Percentiles rank a stretch among this genome's conserved stretches.
Conservation (phyloP, 2,888 invertebrate species). For the Diogma glabrata region DNA sequence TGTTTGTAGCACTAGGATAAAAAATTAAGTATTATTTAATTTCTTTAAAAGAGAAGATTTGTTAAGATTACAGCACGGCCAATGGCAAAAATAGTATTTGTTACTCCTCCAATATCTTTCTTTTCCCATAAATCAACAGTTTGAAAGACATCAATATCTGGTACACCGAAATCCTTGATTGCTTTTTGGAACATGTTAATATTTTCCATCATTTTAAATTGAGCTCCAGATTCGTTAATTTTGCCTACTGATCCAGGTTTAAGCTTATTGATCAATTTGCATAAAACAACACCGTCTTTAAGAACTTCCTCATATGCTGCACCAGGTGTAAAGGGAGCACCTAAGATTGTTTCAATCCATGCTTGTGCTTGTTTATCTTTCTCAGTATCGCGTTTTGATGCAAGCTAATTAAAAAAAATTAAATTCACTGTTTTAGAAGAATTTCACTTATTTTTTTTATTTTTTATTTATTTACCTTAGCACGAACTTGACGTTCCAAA, state of each 20-base stretch:
- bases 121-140: slow-evolving; percentile 95
- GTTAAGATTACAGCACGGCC: slow-evolving; percentile 75
- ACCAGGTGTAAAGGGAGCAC: slow-evolving; percentile 75
- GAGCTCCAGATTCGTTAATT: slow-evolving; percentile 88
- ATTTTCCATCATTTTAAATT: slow-evolving; percentile 99
- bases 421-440: not conserved
- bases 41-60: slow-evolving; percentile 1
- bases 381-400: slow-evolving; percentile 67
- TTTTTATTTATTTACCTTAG: slow-evolving; percentile 53
- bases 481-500: slow-evolving; percentile 84
- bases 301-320: slow-evolving; percentile 79
- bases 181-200: slow-evolving; percentile 85
- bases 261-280: slow-evolving; percentile 89
- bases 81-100: slow-evolving; percentile 73
- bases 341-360: slow-evolving; percentile 83
- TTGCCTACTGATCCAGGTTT: slow-evolving; percentile 78
- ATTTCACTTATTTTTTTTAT: not conserved
- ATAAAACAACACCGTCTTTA: slow-evolving; percentile 84
- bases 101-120: slow-evolving; percentile 78
- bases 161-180: slow-evolving; percentile 76
- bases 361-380: slow-evolving; percentile 80
- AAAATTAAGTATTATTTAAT: slow-evolving; percentile 13
- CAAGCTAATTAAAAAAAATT: slow-evolving; percentile 48
- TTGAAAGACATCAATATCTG: slow-evolving; percentile 88
- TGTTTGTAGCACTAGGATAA: slow-evolving; percentile 65